phyloP scores from a whole-genome alignment of 2,888 invertebrate genomes.

The Frankliniella intonsa region DNA sequence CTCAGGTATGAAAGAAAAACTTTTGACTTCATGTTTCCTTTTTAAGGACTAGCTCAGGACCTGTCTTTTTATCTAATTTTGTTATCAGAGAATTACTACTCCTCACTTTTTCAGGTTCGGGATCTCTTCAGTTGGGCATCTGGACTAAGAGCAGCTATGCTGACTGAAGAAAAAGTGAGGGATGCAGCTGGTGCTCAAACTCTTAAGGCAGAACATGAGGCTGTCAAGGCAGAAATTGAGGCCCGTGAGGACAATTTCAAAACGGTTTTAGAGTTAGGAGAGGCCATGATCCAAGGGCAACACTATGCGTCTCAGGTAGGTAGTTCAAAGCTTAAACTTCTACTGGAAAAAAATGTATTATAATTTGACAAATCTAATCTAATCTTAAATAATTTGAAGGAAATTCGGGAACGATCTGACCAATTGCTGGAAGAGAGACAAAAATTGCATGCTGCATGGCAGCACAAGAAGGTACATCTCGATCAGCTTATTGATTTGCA shows the following conservation, averaged over 20 bases:
- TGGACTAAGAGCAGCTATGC: conserved; percentile 69
- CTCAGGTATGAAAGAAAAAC: conserved; percentile 55
- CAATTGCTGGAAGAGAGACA: conserved; percentile 74
- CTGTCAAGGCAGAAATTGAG: conserved; percentile 79
- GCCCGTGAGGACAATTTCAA: conserved; percentile 79
- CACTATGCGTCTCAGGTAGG: conserved; percentile 70
- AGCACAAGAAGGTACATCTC: conserved; percentile 77
- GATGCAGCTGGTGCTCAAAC: conserved; percentile 78
- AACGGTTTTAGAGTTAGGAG: conserved; percentile 67
- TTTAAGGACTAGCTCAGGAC: conserved; percentile 5
- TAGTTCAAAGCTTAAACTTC: conserved; percentile 31
- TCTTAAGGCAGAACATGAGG: conserved; percentile 76
- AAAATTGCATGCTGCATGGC: conserved; percentile 78
- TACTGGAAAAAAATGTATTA: neutral
- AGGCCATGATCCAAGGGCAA: conserved; percentile 75
- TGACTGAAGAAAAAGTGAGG: conserved; percentile 74
- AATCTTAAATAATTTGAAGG: conserved; percentile 45
- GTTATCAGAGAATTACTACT: conserved; percentile 19
- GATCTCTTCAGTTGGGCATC: conserved; percentile 87
- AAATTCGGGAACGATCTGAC: conserved; percentile 74
- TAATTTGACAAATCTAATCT: neutral
- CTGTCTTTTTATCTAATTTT: neutral
- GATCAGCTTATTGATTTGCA: conserved; percentile 91
- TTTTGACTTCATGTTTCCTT: conserved; percentile 24
- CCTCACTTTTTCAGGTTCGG: conserved; percentile 55